These are phyloP conservation scores for Eremobia ochroleuca DNA, from an alignment of 2,888 invertebrate species.

Conservation along the genomic window DNA sequence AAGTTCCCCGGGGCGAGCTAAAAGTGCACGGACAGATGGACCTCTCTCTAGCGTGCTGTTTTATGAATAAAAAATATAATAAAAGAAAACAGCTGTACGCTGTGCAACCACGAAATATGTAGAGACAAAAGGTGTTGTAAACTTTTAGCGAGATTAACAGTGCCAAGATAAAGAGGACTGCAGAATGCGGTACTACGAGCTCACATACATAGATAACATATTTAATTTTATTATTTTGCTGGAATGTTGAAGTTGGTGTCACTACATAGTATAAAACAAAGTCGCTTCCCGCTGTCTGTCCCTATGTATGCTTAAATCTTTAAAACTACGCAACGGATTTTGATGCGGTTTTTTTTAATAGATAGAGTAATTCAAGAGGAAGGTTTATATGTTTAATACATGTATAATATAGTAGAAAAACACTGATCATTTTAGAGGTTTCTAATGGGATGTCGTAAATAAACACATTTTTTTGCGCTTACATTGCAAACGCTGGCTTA, in stretches of 20 bases:
- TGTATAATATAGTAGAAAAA: too few relatives aligned
- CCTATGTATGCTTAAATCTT: too few relatives aligned
- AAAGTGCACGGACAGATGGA: conserved; percentile 49
- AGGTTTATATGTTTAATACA: too few relatives aligned
- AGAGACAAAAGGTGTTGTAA: conserved; percentile 5
- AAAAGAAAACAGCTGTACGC: conserved; percentile 22
- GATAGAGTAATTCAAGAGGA: too few relatives aligned
- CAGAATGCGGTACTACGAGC: not conserved
- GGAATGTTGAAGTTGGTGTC: not conserved
- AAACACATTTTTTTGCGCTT: too few relatives aligned
- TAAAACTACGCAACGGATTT: too few relatives aligned
- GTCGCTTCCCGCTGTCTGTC: too few relatives aligned
- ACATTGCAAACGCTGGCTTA: too few relatives aligned
- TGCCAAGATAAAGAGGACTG: not conserved
- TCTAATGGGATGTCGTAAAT: too few relatives aligned
- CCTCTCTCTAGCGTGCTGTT: conserved; percentile 38
- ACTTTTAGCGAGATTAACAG: conserved; percentile 44
- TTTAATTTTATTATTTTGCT: not conserved
- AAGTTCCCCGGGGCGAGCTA: conserved; percentile 46
- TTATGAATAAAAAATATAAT: conserved; percentile 53
- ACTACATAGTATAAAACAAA: too few relatives aligned
- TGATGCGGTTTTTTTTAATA: too few relatives aligned
- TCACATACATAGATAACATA: not conserved
- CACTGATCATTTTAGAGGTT: too few relatives aligned
- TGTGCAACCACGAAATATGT: conserved; percentile 23